These are phyloP conservation scores for Hydractinia symbiolongicarpus DNA, from an alignment of 30 jellyfish, hydroid and myxozoan species.

Conservation along the genomic window DNA sequence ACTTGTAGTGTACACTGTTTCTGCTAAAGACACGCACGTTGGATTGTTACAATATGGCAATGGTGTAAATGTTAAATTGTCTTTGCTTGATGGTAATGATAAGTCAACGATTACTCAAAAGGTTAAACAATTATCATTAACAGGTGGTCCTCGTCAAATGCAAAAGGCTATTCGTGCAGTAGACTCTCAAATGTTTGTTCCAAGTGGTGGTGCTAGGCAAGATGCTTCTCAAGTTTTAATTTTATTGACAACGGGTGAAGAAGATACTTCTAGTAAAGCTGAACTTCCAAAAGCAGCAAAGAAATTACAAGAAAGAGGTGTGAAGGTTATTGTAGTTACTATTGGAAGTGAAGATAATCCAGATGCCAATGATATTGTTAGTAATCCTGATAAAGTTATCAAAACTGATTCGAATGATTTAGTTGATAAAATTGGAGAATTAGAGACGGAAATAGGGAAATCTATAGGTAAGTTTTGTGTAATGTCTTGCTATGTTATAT, in stretches of 20 bases:
- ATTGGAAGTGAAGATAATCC: slow-evolving; percentile 44
- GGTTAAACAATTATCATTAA: background rate
- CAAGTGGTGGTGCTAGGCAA: slow-evolving; percentile 26
- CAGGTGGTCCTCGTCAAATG: slow-evolving; percentile 71
- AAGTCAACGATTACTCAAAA: background rate
- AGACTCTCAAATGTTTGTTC: slow-evolving; percentile 17
- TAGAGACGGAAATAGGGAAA: slow-evolving; percentile 47
- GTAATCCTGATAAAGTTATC: slow-evolving; percentile 26
- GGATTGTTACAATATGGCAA: slow-evolving; percentile 55
- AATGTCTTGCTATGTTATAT: background rate
- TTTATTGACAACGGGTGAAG: slow-evolving; percentile 22
- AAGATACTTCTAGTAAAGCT: background rate
- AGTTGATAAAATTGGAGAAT: slow-evolving; percentile 33
- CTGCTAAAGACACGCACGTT: slow-evolving; percentile 36
- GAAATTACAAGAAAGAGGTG: slow-evolving; percentile 45
- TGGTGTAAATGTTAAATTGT: slow-evolving; percentile 34
- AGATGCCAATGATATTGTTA: slow-evolving; percentile 8
- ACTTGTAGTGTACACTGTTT: background rate
- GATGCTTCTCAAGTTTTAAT: slow-evolving; percentile 26
- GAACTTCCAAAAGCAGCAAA: slow-evolving; percentile 50
- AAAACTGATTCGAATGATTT: slow-evolving; percentile 22
- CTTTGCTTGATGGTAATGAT: slow-evolving; percentile 25
- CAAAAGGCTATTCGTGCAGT: slow-evolving; percentile 43
- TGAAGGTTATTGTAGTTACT: slow-evolving; percentile 50
- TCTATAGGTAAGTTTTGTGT: slow-evolving; percentile 34